Conservation (phyloP, 2,888 invertebrate genomes). For the Graphium colonna region DNA sequence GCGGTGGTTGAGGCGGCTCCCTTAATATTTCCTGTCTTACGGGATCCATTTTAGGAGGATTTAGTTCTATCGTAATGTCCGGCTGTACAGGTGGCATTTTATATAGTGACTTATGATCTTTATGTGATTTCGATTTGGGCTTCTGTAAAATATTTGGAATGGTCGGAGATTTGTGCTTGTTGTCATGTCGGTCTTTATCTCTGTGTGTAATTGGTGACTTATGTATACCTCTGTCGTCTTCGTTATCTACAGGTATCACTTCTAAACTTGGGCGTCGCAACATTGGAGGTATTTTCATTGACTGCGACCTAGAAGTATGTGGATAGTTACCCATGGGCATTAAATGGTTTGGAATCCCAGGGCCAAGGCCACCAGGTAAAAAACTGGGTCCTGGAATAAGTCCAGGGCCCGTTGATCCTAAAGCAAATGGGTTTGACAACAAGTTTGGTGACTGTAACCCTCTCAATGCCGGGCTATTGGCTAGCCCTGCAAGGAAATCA, state of each 20-base stretch:
- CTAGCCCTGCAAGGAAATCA: conserved; percentile 61
- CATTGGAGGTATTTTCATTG: conserved; percentile 79
- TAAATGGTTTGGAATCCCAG: conserved; percentile 74
- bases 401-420: conserved; percentile 79
- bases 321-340: conserved; percentile 75
- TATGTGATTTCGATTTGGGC: conserved; percentile 65
- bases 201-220: conserved; percentile 53
- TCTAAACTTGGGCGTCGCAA: conserved; percentile 80
- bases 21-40: conserved; percentile 46
- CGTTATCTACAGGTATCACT: conserved; percentile 75
- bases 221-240: conserved; percentile 62
- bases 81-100: conserved; percentile 75
- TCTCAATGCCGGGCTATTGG: conserved; percentile 70
- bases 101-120: conserved; percentile 68
- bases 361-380: conserved; percentile 51
- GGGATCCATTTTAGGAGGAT: conserved; percentile 65
- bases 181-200: conserved; percentile 64
- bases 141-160: conserved; percentile 73
- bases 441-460: conserved; percentile 62
- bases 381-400: conserved; percentile 80
- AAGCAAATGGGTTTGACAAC: conserved; percentile 75
- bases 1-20: conserved; percentile 35
- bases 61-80: conserved; percentile 81
- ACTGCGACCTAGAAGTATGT: conserved; percentile 79
- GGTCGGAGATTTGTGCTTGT: conserved; percentile 71